Base-by-base conservation (phyloP, 2,797 vertebrate species). In the Scolopax bukidnonensis region DNA sequence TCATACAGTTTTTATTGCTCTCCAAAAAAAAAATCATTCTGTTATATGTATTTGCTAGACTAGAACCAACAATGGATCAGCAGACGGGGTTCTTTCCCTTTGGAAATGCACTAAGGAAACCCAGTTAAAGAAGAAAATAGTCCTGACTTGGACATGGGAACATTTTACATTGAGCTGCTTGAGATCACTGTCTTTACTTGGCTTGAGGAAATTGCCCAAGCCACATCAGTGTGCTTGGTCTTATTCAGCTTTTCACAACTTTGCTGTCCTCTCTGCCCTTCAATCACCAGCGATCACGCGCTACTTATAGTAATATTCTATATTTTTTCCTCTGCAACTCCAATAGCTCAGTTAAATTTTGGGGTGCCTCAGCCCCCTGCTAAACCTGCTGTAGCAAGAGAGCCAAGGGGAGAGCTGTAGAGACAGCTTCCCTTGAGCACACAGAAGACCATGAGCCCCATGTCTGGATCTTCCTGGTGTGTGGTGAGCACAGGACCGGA, bases 1-100 rank as follows among this genome's bases (percentile, higher is more conserved):
- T 95, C 90, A 96, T 94, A 51, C 87, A 96, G 47, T 50, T 96
- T 97, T 96, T 60, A 96, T 90, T 21, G 43, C 73, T 48, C 57
- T 74, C 32, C 16, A 64, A 53, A 84, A 53, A 63, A 60, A 11
- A 41, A 41, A 41, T 10, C 19, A 48, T 51, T 67, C 64, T 3
- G 1, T 90, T 64, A 32, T 5, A 56, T 10, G 1, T 20, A 38
- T 54, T 92, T 82, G 53, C 36, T 56, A 5, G 24, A 19, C 14
- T 53, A 60, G 51, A 89, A 82, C 11, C 82, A 43, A 19, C 27
- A 74, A 45, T 10, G 36, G 36, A 57, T 57, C 54, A 68, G 53
- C 59, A 80, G 36, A 18, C 13, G 43, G 43, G 27, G 67, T 84
- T 50, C 61, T 20, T 45, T 56, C 64, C 70, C 43, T 69, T 80